phyloP scores from a whole-genome alignment of 1,140 invertebrate genomes.

The Lerema accius region DNA sequence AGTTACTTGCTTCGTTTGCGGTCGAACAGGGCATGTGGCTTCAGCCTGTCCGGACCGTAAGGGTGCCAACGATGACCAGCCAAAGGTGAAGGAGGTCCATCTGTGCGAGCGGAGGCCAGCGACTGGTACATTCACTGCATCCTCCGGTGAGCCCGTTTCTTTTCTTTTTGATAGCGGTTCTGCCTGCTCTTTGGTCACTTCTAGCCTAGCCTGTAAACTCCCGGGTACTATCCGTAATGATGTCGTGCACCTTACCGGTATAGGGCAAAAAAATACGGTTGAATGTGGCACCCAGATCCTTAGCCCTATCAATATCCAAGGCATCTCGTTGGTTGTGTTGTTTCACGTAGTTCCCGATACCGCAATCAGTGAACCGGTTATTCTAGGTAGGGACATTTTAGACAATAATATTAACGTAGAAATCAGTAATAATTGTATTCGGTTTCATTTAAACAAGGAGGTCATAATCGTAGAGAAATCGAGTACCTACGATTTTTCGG shows the following conservation, averaged over 20 bases:
- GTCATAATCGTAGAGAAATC: background rate
- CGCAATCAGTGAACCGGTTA: background rate
- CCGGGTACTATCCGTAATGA: constrained; percentile 29
- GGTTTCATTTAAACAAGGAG: background rate
- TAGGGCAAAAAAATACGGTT: constrained; percentile 32
- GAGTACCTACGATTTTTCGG: background rate
- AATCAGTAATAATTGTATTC: constrained; percentile 2
- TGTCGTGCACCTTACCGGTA: constrained; percentile 32
- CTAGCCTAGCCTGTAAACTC: constrained; percentile 19
- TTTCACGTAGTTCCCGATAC: constrained; percentile 11
- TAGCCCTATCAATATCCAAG: constrained; percentile 30
- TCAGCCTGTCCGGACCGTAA: constrained; percentile 7
- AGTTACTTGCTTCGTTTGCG: constrained; percentile 9
- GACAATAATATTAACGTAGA: background rate
- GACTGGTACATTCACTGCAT: constrained; percentile 32
- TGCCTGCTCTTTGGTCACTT: constrained; percentile 36
- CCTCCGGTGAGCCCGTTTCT: constrained; percentile 38
- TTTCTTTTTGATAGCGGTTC: constrained; percentile 43
- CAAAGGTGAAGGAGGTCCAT: constrained; percentile 24
- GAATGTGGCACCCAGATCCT: constrained; percentile 23
- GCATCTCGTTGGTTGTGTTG: background rate
- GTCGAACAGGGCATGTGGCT: constrained; percentile 1
- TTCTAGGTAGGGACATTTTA: constrained; percentile 12
- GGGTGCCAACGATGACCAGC: background rate
- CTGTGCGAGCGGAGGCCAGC: constrained; percentile 25